phyloP scores from a whole-genome alignment of 2,113 vertebrate species.

The Pelodiscus sinensis region DNA sequence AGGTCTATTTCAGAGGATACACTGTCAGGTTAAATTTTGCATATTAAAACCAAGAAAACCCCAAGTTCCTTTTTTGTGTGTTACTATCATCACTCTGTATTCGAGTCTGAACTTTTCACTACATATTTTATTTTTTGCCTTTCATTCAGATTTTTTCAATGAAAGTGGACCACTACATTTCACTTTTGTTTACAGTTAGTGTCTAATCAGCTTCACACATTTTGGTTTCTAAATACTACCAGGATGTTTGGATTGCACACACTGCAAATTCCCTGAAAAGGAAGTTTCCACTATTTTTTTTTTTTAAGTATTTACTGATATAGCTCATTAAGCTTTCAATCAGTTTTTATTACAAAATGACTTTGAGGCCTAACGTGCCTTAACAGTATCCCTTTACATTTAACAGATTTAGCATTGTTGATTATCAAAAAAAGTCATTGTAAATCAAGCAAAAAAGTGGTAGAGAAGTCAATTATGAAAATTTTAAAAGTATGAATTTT shows the following conservation, averaged over 20 bases:
- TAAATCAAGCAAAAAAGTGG: background rate
- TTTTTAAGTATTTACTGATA: background rate
- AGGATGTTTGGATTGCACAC: background rate
- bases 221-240: background rate
- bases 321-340: background rate
- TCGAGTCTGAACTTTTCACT: background rate
- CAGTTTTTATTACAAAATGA: background rate
- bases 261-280: background rate
- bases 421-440: no score
- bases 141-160: background rate
- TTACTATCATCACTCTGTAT: background rate
- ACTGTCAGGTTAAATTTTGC: background rate
- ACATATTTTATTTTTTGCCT: background rate
- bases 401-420: background rate
- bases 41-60: conserved; percentile 21
- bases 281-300: background rate
- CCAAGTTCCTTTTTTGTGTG: background rate
- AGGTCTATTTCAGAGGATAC: background rate
- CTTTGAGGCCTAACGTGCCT: background rate
- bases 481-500: background rate
- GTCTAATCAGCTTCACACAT: background rate
- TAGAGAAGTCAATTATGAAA: background rate
- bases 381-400: background rate
- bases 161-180: background rate
- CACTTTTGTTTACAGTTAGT: background rate